Conservation (phyloP, 2,888 invertebrate species). For the Cylloceria caligata region DNA sequence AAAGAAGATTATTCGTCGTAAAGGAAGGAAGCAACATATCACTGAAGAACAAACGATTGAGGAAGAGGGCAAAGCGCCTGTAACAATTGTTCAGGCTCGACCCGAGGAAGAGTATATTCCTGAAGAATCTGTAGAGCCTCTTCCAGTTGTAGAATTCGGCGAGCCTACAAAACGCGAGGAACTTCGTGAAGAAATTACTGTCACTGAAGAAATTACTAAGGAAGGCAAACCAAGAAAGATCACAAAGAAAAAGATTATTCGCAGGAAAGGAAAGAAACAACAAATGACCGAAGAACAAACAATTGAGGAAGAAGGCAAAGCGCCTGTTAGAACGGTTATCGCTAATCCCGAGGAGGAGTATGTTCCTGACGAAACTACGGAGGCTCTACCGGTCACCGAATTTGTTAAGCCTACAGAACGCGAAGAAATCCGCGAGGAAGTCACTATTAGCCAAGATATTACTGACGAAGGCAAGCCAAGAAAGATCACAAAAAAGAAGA, state of each 20-base stretch:
- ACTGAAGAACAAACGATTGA: constrained; percentile 83
- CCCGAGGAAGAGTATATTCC: constrained; percentile 71
- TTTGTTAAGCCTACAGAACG: constrained; percentile 73
- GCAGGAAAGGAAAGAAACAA: constrained; percentile 76
- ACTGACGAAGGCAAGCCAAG: constrained; percentile 79
- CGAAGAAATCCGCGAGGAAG: constrained; percentile 75
- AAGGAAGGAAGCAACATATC: constrained; percentile 83
- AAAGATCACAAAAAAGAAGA: constrained; percentile 82
- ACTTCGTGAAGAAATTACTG: constrained; percentile 80
- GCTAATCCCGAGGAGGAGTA: constrained; percentile 68
- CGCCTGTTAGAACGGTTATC: constrained; percentile 26
- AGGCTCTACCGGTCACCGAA: constrained; percentile 69
- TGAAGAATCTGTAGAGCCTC: constrained; percentile 61
- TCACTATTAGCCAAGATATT: constrained; percentile 74
- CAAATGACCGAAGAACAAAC: constrained; percentile 78
- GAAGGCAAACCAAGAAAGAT: constrained; percentile 77
- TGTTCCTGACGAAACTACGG: constrained; percentile 71
- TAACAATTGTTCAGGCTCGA: constrained; percentile 79
- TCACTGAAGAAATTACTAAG: constrained; percentile 83
- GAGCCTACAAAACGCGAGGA: constrained; percentile 71
- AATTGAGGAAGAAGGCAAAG: constrained; percentile 62
- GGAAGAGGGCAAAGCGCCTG: constrained; percentile 82
- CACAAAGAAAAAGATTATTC: constrained; percentile 78
- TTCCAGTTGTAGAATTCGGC: constrained; percentile 46
- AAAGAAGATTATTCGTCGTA: constrained; percentile 82